A percentile compares a stretch with the other conserved stretches of the same genome.
Conservation (phyloP, 2,797 vertebrate species). For the Peromyscus attwateri region DNA sequence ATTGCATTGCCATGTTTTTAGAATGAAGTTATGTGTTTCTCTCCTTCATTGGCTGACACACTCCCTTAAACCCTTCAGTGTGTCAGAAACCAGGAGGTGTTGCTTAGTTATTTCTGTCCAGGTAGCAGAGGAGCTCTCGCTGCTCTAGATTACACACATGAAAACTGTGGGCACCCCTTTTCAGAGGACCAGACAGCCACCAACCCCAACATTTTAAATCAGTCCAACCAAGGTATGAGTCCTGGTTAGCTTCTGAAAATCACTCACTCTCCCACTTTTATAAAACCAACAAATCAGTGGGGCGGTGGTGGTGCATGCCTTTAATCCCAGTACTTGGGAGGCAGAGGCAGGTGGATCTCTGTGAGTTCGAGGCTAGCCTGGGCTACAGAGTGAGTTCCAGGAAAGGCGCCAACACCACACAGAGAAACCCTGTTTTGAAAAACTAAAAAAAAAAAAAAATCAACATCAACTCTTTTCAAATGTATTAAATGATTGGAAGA, state of each 20-base stretch:
- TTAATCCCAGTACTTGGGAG: too few species aligned
- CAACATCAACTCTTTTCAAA: neutral
- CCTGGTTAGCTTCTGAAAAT: constrained; percentile 17
- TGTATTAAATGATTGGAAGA: neutral
- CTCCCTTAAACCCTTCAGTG: neutral
- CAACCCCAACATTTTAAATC: neutral
- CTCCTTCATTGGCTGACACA: constrained; percentile 7
- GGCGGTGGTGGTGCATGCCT: too few species aligned
- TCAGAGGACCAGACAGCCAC: neutral
- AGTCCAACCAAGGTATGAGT: neutral
- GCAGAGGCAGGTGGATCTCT: too few species aligned
- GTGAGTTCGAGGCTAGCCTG: too few species aligned
- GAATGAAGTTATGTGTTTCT: neutral
- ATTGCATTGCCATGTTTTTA: neutral
- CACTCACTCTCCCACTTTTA: constrained; percentile 2
- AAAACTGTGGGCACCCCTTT: neutral
- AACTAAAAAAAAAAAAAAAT: neutral
- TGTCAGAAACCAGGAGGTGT: neutral
- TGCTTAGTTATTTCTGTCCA: neutral
- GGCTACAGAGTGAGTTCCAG: too few species aligned
- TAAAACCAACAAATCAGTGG: neutral
- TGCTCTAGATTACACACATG: neutral
- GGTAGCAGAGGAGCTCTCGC: neutral
- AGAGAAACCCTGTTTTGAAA: too few species aligned
- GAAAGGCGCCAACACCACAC: too few species aligned